Evolutionary conservation across 2,797 vertebrate genomes (phyloP).

Genomic region (Tiaroga cobitis): DNA sequence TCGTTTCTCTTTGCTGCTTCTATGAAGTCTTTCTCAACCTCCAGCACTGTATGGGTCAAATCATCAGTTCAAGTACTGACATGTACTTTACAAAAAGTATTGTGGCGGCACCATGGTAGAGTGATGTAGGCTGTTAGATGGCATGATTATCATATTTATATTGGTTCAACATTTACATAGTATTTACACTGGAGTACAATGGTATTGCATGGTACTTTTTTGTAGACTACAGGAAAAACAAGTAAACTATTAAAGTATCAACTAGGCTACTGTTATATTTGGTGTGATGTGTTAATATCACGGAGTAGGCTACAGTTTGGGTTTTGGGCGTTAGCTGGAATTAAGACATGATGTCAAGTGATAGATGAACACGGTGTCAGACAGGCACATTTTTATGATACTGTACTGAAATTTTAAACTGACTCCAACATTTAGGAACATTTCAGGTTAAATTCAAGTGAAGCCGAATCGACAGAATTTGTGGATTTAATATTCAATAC

Average conservation of each 20-base stretch:
- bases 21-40: slow-evolving; percentile 87
- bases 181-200: neutral
- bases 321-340: slow-evolving; percentile 44
- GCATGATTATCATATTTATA: neutral
- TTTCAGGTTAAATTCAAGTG: too few relatives aligned
- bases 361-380: too few relatives aligned
- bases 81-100: neutral
- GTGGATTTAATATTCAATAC: too few relatives aligned
- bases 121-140: neutral
- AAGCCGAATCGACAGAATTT: too few relatives aligned
- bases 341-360: too few relatives aligned
- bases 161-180: neutral
- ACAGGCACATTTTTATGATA: too few relatives aligned
- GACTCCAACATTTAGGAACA: too few relatives aligned
- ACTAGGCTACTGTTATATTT: neutral
- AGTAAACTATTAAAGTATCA: neutral
- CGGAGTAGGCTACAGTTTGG: slow-evolving; percentile 34
- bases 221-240: neutral
- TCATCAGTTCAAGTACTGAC: neutral
- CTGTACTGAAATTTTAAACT: too few relatives aligned
- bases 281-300: slow-evolving; percentile 28
- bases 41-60: slow-evolving; percentile 78
- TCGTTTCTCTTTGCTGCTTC: slow-evolving; percentile 88
- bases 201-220: neutral
- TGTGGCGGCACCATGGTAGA: neutral